phyloP scores from a whole-genome alignment of 2,113 vertebrate species.

The Syrmaticus mikado region DNA sequence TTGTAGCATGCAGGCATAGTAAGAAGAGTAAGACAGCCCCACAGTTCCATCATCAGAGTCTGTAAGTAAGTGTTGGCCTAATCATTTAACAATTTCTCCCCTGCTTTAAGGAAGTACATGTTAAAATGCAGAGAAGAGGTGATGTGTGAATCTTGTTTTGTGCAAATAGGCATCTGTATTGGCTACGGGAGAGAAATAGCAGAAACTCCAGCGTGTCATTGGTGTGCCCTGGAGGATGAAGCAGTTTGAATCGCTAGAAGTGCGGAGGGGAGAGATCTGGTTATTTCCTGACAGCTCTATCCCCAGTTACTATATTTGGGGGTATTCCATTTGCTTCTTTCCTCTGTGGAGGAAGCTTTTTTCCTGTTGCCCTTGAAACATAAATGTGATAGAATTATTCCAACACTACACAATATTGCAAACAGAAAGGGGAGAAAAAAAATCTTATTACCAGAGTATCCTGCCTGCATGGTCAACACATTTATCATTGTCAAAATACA shows the following conservation, averaged over 20 bases:
- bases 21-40: not conserved
- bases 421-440: not conserved
- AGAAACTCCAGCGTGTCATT: not conserved
- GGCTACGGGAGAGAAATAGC: not conserved
- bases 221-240: not conserved
- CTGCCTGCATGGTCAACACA: not conserved
- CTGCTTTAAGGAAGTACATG: not conserved
- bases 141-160: not conserved
- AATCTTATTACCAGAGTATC: not conserved
- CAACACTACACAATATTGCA: not conserved
- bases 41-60: not conserved
- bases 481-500: not conserved
- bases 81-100: not conserved
- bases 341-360: not conserved
- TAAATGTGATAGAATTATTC: not conserved
- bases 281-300: not conserved
- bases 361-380: constrained; percentile 38
- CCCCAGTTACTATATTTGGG: not conserved
- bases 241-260: not conserved
- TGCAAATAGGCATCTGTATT: not conserved
- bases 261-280: not conserved
- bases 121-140: not conserved
- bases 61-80: not conserved
- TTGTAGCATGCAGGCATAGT: not conserved
- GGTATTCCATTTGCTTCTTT: not conserved